Evolutionary conservation across 2,113 vertebrate species (phyloP).

Genomic region (Caranx melampygus): DNA sequence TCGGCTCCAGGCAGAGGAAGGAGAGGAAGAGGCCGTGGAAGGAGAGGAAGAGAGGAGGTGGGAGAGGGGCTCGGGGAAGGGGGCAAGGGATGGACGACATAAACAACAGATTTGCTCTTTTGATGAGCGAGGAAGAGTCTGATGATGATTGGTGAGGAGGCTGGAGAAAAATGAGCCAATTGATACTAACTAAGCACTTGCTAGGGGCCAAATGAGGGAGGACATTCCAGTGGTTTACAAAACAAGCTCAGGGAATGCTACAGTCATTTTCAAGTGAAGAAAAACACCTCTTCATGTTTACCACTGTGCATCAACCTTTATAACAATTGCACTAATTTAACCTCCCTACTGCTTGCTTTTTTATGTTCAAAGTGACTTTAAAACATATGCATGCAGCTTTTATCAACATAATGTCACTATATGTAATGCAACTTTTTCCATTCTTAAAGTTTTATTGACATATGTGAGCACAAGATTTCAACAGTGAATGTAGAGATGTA

Average conservation of each 20-base stretch:
- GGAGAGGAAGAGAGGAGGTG: slow-evolving; percentile 35
- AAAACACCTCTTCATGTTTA: slow-evolving; percentile 13
- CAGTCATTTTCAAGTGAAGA: neutral
- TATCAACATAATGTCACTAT: slow-evolving; percentile 13
- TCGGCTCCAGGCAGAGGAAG: slow-evolving; percentile 34
- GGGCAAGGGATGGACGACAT: slow-evolving; percentile 43
- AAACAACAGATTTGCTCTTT: slow-evolving; percentile 76
- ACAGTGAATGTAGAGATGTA: slow-evolving; percentile 7
- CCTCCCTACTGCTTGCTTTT: neutral
- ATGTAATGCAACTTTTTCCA: slow-evolving; percentile 17
- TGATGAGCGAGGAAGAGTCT: slow-evolving; percentile 70
- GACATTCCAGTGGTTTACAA: slow-evolving; percentile 51
- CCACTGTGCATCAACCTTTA: slow-evolving; percentile 1
- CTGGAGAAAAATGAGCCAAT: neutral
- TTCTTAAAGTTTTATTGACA: neutral
- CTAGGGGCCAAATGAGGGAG: slow-evolving; percentile 30
- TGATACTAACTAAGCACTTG: neutral
- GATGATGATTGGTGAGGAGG: slow-evolving; percentile 36
- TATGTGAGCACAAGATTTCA: slow-evolving; percentile 1
- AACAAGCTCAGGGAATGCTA: slow-evolving; percentile 35
- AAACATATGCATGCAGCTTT: slow-evolving; percentile 6
- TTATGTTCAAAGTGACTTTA: neutral
- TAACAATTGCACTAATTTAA: slow-evolving; percentile 33
- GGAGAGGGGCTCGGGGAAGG: slow-evolving; percentile 34
- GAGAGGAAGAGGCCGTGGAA: slow-evolving; percentile 45